Evolutionary conservation across 2,888 invertebrate genomes (phyloP).

Genomic region (Ophion ellenae): DNA sequence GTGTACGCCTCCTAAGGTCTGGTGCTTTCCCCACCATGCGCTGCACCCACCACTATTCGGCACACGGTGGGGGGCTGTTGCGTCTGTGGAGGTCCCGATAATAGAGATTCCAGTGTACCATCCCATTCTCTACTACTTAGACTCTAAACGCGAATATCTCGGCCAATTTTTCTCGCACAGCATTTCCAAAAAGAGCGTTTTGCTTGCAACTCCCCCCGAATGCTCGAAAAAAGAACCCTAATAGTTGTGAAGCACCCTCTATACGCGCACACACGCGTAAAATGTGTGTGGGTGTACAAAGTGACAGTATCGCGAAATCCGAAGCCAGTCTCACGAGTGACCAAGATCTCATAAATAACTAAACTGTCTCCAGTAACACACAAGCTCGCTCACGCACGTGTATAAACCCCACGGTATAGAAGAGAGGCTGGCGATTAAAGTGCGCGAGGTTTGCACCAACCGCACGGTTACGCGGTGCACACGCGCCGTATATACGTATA

Average conservation of each 20-base stretch:
- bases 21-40: too few species aligned
- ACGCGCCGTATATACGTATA: neutral
- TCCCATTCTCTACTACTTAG: too few species aligned
- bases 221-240: too few species aligned
- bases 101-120: too few species aligned
- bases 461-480: neutral
- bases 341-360: conserved; percentile 59
- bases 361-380: conserved; percentile 60
- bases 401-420: neutral
- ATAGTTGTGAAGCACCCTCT: neutral
- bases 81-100: too few species aligned
- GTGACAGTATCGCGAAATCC: conserved; percentile 63
- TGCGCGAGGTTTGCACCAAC: conserved; percentile 45
- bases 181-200: too few species aligned
- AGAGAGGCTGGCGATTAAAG: conserved; percentile 46
- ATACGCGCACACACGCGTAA: neutral
- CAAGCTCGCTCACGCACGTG: conserved; percentile 36
- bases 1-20: too few species aligned
- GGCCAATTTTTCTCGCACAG: too few species aligned
- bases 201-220: too few species aligned
- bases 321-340: conserved; percentile 59
- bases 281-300: conserved; percentile 69
- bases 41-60: too few species aligned
- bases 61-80: too few species aligned
- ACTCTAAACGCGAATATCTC: too few species aligned